phyloP scores from a whole-genome alignment of 2,888 invertebrate species.

The Unio pictorum region DNA sequence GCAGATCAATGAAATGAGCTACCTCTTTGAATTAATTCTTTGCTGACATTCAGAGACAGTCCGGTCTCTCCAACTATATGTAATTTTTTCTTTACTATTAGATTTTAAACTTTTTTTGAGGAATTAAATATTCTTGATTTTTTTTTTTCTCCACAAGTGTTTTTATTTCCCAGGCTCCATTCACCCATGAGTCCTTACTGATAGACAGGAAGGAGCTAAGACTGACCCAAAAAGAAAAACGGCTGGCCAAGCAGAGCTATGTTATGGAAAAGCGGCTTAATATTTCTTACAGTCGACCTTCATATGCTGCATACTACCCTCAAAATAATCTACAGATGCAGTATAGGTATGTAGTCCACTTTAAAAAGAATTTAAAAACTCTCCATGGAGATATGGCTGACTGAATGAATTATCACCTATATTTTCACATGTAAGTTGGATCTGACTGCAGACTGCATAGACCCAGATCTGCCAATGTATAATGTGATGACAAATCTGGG shows the following conservation, averaged over 20 bases:
- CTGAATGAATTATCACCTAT: too few species aligned
- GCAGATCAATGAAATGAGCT: too few species aligned
- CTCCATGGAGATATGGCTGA: background rate
- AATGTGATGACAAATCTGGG: too few species aligned
- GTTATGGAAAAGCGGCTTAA: constrained; percentile 89
- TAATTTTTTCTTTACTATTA: too few species aligned
- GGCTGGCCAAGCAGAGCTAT: constrained; percentile 92
- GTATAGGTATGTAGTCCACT: constrained; percentile 7
- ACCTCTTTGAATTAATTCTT: too few species aligned
- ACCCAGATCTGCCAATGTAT: too few species aligned
- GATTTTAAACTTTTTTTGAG: too few species aligned
- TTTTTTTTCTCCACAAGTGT: background rate
- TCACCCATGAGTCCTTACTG: constrained; percentile 94
- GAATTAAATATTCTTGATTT: background rate
- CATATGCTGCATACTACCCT: constrained; percentile 66
- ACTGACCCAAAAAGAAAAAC: constrained; percentile 92
- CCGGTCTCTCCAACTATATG: too few species aligned
- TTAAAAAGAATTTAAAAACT: constrained; percentile 3
- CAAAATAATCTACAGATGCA: too few species aligned
- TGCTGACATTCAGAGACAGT: too few species aligned
- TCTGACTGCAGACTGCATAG: too few species aligned
- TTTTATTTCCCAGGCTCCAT: constrained; percentile 77
- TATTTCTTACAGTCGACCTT: constrained; percentile 64
- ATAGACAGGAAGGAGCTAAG: constrained; percentile 96
- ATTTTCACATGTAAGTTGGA: too few species aligned